Conservation (phyloP, 2,888 invertebrate species). For the Chelonus formosanus region DNA sequence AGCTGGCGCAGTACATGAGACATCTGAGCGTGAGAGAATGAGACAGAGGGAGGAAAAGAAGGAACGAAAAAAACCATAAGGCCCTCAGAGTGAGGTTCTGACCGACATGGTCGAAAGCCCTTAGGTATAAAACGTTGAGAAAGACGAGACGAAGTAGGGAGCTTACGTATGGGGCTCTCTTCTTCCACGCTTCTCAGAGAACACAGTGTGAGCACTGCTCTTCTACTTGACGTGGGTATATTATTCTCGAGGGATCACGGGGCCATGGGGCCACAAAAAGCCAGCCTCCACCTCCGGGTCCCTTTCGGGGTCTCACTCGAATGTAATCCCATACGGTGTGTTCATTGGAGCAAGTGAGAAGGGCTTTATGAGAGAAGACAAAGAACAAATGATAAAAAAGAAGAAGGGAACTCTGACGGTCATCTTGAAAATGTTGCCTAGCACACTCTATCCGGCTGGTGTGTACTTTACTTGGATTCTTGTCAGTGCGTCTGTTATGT, state of each 20-base stretch:
- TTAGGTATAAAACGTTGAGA: conserved; percentile 30
- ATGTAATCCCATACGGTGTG: conserved; percentile 28
- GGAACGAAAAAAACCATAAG: conserved; percentile 1
- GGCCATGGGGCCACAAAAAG: conserved; percentile 27
- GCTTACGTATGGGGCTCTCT: conserved; percentile 25
- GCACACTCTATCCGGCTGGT: conserved; percentile 28
- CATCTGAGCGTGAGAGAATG: conserved; percentile 13
- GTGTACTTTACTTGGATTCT: conserved; percentile 26
- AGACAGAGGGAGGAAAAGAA: conserved; percentile 2
- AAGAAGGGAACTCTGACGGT: conserved; percentile 20
- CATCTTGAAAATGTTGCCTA: conserved; percentile 35
- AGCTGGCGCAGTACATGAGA: conserved; percentile 1
- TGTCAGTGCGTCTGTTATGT: conserved; percentile 13
- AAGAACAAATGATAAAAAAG: too few relatives aligned
- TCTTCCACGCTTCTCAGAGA: conserved; percentile 14
- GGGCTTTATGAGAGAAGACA: neutral
- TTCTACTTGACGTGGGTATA: conserved; percentile 28
- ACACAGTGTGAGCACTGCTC: conserved; percentile 16
- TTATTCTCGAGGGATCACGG: conserved; percentile 32
- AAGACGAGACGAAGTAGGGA: conserved; percentile 26
- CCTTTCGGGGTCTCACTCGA: conserved; percentile 32
- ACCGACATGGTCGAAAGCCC: conserved; percentile 33
- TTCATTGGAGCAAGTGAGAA: conserved; percentile 3
- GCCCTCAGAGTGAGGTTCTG: conserved; percentile 13
- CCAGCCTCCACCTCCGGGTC: conserved; percentile 30